Base-by-base conservation (phyloP, 2,113 vertebrate genomes). In the Cathartes aura region DNA sequence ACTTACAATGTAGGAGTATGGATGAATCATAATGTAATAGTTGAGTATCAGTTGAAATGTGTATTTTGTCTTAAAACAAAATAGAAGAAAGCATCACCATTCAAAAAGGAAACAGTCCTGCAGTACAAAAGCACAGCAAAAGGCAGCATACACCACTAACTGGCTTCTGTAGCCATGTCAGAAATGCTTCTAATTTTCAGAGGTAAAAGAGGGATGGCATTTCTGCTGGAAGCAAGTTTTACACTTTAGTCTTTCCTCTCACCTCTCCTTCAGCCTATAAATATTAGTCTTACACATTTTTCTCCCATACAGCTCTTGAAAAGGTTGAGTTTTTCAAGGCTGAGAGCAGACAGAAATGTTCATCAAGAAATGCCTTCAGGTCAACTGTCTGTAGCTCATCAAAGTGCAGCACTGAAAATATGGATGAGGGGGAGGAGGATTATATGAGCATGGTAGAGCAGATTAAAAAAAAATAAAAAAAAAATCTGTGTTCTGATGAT, bases 171-270 rank as follows among this genome's bases (percentile, higher is more conserved):
- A 91, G 81, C 71, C 87, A 32, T 63, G 94, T 94, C 96, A 96
- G 72, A 97, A 97, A 91, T 9, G 24, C 60, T 97, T 94, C 74
- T 86, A 90, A 97, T 93, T 96, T 96, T 83, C 94, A 83, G 67
- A 90, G 59, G 78, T 66, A 93, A 90, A 96, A 94, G 50, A 78
- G 30, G 67, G 82, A 94, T 92, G 95, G 93, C 94, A 95, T 93
- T 96, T 96, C 82, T 90, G 94, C 95, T 90, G 26, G 93, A 93
- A 97, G 91, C 96, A 94, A 92, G 45, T 93, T 97, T 97, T 95
- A 95, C 97, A 96, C 93, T 91, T 91, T 1, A 91, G 38, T 76
- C 66, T 96, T 87, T 80, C 83, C 34, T 91, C 68, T 94, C 34
- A 52, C 78, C 47, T 74, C 30, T 89, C 74, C 80, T 91, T 66